Conservation (phyloP, 2,113 vertebrate species). For the Podarcis muralis region DNA sequence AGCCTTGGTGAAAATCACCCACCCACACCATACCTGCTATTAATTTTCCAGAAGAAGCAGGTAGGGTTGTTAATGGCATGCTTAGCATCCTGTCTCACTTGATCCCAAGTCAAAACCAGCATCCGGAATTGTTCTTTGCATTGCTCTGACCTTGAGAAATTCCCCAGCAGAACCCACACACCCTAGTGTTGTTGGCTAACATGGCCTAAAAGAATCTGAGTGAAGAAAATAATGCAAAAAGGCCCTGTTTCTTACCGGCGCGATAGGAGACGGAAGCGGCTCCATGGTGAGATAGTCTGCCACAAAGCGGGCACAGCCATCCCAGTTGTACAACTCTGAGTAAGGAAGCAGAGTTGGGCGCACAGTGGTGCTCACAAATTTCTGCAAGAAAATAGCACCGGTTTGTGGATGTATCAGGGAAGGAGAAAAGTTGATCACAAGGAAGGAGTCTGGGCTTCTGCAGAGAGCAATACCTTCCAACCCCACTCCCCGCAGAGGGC, state of each 20-base stretch:
- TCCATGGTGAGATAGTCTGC: constrained; percentile 83
- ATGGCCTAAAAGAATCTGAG: background rate
- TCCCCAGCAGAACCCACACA: background rate
- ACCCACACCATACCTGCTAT: too few relatives aligned
- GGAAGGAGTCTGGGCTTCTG: background rate
- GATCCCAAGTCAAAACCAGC: background rate
- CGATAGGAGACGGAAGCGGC: constrained; percentile 76
- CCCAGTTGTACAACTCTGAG: constrained; percentile 83
- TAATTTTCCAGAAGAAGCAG: too few relatives aligned
- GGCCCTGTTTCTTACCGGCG: constrained; percentile 73
- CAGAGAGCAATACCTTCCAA: background rate
- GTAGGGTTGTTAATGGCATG: background rate
- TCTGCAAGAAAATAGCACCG: constrained; percentile 74
- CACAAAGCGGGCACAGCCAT: constrained; percentile 85
- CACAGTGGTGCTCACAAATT: constrained; percentile 90
- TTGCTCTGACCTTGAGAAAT: background rate
- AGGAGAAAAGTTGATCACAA: background rate
- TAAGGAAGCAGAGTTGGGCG: constrained; percentile 78
- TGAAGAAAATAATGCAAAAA: background rate
- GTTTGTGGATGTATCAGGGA: background rate
- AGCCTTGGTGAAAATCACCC: too few relatives aligned
- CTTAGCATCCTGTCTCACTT: background rate
- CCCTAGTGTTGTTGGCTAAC: background rate
- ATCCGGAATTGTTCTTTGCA: background rate
- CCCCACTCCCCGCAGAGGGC: too few relatives aligned